phyloP scores from a whole-genome alignment of 2,113 vertebrate genomes.

The Polypterus senegalus region DNA sequence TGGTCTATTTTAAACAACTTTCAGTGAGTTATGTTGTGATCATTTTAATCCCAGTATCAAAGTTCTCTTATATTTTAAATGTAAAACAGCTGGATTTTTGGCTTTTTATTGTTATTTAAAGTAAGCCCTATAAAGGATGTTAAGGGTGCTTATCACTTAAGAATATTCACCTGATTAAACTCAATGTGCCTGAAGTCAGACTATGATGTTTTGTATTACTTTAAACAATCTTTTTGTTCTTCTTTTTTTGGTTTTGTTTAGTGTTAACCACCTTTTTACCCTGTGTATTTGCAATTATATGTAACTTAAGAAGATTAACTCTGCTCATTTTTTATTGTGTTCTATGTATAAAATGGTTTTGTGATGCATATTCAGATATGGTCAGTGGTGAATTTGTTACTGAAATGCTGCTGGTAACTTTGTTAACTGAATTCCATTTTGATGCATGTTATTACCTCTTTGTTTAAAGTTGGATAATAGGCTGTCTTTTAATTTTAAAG shows the following conservation, averaged over 20 bases:
- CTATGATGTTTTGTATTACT: slow-evolving; percentile 65
- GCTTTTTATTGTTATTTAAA: no score
- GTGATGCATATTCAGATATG: slow-evolving; percentile 77
- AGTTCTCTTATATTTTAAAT: no score
- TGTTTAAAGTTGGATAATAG: slow-evolving; percentile 38
- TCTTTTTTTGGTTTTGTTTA: slow-evolving; percentile 44
- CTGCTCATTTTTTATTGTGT: slow-evolving; percentile 69
- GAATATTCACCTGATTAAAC: slow-evolving; percentile 40
- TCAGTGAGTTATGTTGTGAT: no score
- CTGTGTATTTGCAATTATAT: slow-evolving; percentile 73
- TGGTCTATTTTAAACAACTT: no score
- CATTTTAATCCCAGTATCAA: no score
- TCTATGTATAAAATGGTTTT: slow-evolving; percentile 69
- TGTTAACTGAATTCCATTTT: slow-evolving; percentile 54
- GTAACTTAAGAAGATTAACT: slow-evolving; percentile 64
- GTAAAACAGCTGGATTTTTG: no score
- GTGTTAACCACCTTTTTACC: slow-evolving; percentile 61
- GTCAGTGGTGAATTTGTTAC: slow-evolving; percentile 74
- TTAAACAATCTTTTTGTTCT: slow-evolving; percentile 66
- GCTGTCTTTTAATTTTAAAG: slow-evolving; percentile 34
- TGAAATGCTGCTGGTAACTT: slow-evolving; percentile 80
- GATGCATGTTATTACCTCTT: slow-evolving; percentile 44
- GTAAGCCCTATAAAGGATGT: no score
- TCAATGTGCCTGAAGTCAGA: slow-evolving; percentile 74
- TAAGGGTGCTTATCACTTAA: no score